Evolutionary conservation across 1,140 invertebrate genomes (phyloP).

Genomic region (Drosophila leontia): DNA sequence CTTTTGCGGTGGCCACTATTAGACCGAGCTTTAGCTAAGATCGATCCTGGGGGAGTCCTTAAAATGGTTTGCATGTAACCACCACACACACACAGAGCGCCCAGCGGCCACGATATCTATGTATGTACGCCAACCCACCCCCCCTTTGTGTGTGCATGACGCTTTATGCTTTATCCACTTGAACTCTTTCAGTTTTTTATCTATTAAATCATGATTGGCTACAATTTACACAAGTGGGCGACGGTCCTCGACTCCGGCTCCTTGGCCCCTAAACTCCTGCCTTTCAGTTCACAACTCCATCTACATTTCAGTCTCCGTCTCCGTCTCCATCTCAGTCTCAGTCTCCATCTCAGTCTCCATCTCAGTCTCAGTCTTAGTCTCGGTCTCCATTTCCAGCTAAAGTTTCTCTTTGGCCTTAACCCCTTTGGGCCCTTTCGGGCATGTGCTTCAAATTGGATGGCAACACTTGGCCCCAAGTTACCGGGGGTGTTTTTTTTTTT

Average conservation of each 20-base stretch:
- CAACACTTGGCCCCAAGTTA: conserved; percentile 24
- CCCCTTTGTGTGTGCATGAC: conserved; percentile 60
- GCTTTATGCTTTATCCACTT: conserved; percentile 82
- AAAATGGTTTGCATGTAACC: conserved; percentile 59
- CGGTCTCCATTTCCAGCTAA: conserved; percentile 14
- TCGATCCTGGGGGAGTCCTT: conserved; percentile 76
- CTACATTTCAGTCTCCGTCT: conserved; percentile 3
- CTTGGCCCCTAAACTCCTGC: background rate
- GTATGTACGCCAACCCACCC: background rate
- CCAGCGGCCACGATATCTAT: background rate
- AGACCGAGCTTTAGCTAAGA: conserved; percentile 66
- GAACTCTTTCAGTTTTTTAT: conserved; percentile 80
- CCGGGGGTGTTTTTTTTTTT: background rate
- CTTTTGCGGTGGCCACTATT: conserved; percentile 62
- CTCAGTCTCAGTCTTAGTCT: conserved; percentile 9
- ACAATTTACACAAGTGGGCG: conserved; percentile 78
- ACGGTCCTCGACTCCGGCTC: conserved; percentile 17
- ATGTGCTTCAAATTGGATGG: conserved; percentile 48
- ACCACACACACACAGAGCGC: no score
- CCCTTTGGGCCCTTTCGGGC: conserved; percentile 9
- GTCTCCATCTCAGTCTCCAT: background rate
- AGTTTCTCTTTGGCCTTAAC: conserved; percentile 17
- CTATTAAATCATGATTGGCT: conserved; percentile 83
- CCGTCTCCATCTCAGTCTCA: background rate
- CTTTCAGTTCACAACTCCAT: background rate